Base-by-base conservation (phyloP, 2,113 vertebrate genomes). In the Microcebus murinus region DNA sequence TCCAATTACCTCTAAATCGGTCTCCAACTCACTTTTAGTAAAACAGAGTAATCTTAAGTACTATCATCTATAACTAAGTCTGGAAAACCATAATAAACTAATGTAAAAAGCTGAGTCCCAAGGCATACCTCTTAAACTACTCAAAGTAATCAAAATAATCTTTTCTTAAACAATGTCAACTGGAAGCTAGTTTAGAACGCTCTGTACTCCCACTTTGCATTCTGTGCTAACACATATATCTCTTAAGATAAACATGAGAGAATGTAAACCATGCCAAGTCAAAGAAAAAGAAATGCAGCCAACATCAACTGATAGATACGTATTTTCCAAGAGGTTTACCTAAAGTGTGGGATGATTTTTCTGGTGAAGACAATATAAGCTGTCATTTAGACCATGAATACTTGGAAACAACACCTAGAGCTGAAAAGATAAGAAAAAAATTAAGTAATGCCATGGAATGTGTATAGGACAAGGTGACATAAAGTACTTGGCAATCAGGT, bases 331-430 rank as follows among this genome's bases (percentile, higher is more conserved):
- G 81, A 94, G 14, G 13, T 87, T 83, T 76, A 59, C 42, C 27
- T 88, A 74, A 96, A 93, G 80, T 95, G 83, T 97, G 87, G 36
- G 65, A 23, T 96, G 89, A 96, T 85, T 89, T 97, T 97, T 96
- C 83, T 80, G 6, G n/a, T 45, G 65, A 91, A 97, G 36, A 97
- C 71, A 98, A 98, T 97, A 68, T 76, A 74, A 96, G 90, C 80
- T 98, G 97, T 90, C 96, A 97, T 67, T 67, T 42, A 82, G 87
- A 83, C 23, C 18, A 8, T 63, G 91, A 87, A 84, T 90, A 87
- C 17, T 76, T 95, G 45, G 86, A 96, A 97, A 90, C 12, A 96
- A 95, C 90, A 96, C 93, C 65, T 84, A 91, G 31, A 87, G 70
- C 68, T 87, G 79, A 86, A 92, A 80, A 91, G 96, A 97, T 97